Evolutionary conservation across 2,797 vertebrate species (phyloP).

Genomic region (Clarias platycephalus): DNA sequence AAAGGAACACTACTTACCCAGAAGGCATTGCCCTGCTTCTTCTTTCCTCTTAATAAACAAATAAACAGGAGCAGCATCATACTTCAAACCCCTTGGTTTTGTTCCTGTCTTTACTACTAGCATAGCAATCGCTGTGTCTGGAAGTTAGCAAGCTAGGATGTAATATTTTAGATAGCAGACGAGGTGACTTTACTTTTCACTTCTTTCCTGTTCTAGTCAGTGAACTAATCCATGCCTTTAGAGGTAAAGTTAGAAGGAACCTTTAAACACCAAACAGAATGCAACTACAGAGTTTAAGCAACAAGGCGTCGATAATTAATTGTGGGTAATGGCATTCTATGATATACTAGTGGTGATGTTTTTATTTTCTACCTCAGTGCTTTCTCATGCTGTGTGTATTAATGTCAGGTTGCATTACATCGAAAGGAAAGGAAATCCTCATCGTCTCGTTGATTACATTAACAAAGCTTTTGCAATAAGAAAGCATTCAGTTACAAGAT

Average conservation of each 20-base stretch:
- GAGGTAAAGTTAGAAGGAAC: not conserved
- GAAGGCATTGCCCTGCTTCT: not conserved
- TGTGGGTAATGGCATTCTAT: not conserved
- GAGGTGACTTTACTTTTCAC: not conserved
- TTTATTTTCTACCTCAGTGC: slow-evolving; percentile 10
- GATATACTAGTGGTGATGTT: too few species aligned
- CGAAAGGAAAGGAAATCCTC: not conserved
- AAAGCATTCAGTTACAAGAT: too few species aligned
- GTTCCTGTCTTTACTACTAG: not conserved
- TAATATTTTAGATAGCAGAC: not conserved
- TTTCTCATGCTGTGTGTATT: not conserved
- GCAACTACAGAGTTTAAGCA: not conserved
- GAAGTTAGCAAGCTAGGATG: not conserved
- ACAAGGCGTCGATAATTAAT: not conserved
- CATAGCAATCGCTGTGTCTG: not conserved
- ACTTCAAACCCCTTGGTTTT: not conserved
- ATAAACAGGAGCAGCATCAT: too few species aligned
- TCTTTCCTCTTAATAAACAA: not conserved
- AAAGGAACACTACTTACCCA: not conserved
- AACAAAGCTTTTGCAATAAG: too few species aligned
- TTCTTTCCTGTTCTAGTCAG: not conserved
- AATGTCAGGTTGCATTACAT: not conserved
- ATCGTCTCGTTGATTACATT: not conserved
- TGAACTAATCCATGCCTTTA: not conserved
- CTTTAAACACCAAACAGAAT: not conserved